These are phyloP conservation scores for Lophura swinhoii DNA, from an alignment of 2,797 vertebrate species.

Conservation along the genomic window DNA sequence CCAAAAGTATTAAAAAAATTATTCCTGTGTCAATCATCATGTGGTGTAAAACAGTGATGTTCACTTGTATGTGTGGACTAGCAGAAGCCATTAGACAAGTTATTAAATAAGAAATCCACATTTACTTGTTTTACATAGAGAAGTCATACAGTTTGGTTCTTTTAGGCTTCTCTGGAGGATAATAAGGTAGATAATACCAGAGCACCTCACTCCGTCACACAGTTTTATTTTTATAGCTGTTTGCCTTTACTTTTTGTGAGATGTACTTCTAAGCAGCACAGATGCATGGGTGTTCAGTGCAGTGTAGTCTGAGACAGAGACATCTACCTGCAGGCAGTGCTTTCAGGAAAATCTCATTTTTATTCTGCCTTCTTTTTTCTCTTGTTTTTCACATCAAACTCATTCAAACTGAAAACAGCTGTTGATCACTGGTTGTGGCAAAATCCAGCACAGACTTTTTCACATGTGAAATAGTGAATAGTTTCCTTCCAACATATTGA, in stretches of 20 bases:
- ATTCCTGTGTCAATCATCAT: neutral
- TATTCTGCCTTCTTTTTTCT: neutral
- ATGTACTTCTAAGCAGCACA: neutral
- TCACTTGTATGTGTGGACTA: neutral
- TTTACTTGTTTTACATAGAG: neutral
- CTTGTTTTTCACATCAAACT: neutral
- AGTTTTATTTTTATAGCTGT: neutral
- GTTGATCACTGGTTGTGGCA: neutral
- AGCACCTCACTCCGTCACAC: neutral
- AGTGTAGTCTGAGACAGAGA: neutral
- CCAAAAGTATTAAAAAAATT: neutral
- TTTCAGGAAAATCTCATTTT: neutral
- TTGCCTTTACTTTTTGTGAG: neutral
- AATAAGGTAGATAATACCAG: neutral
- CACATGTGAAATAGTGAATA: neutral
- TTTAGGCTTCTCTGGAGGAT: neutral
- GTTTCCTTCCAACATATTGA: accelerated
- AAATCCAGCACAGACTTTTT: neutral
- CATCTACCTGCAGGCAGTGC: neutral
- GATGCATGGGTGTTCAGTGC: neutral
- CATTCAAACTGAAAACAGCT: neutral
- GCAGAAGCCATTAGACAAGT: neutral
- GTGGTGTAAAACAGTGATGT: neutral
- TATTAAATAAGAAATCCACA: neutral
- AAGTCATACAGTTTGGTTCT: neutral